A percentile compares a stretch with the other conserved stretches of the same genome.
phyloP scores from a whole-genome alignment of 2,888 invertebrate genomes.

The Anthrax anthrax region DNA sequence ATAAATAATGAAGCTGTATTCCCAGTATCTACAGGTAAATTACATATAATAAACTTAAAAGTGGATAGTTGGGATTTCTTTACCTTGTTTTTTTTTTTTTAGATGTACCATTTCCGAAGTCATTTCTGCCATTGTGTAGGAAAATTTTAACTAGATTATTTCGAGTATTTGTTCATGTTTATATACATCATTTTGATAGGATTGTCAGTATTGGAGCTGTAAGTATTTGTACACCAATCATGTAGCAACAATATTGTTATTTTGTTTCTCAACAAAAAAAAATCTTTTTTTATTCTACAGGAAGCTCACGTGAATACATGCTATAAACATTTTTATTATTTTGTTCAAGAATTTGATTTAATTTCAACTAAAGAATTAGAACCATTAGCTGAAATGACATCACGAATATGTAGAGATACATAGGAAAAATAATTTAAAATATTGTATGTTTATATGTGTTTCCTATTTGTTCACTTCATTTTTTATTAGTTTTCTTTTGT shows the following conservation, averaged over 20 bases:
- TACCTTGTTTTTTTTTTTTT: neutral
- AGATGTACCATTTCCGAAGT: slow-evolving; percentile 79
- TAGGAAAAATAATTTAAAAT: no score
- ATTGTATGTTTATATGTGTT: neutral
- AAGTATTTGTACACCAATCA: slow-evolving; percentile 30
- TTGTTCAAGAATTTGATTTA: slow-evolving; percentile 73
- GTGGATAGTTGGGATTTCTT: no score
- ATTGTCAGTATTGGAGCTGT: slow-evolving; percentile 76
- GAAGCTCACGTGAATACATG: slow-evolving; percentile 89
- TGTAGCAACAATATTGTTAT: neutral
- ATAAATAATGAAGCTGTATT: slow-evolving; percentile 80
- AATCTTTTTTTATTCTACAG: slow-evolving; percentile 14
- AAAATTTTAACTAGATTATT: slow-evolving; percentile 80
- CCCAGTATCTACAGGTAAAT: slow-evolving; percentile 55
- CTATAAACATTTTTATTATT: slow-evolving; percentile 89
- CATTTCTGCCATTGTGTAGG: slow-evolving; percentile 60
- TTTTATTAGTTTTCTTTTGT: no score
- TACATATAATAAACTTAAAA: neutral
- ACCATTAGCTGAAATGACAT: slow-evolving; percentile 64
- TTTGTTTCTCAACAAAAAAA: neutral
- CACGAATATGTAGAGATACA: slow-evolving; percentile 50
- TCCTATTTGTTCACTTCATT: no score
- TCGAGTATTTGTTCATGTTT: slow-evolving; percentile 85
- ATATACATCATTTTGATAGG: slow-evolving; percentile 87
- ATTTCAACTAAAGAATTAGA: slow-evolving; percentile 73